Evolutionary conservation across 1,140 invertebrate genomes (phyloP).

Genomic region (Adelges cooleyi): DNA sequence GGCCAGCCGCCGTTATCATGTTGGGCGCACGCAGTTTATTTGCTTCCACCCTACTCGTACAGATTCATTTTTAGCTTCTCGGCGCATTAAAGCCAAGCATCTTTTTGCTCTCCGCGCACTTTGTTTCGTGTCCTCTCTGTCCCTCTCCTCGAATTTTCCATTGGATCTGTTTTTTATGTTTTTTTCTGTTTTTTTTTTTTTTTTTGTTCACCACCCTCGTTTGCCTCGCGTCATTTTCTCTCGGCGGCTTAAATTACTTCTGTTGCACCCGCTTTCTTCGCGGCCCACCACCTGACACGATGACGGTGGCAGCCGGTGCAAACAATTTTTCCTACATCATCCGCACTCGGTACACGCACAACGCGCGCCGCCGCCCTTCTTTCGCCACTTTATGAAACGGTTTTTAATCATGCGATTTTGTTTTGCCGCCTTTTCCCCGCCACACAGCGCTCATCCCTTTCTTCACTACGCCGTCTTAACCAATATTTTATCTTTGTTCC

Average conservation of each 20-base stretch:
- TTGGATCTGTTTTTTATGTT: neutral
- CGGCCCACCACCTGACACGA: constrained; percentile 15
- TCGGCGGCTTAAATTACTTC: constrained; percentile 21
- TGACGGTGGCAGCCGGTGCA: constrained; percentile 3
- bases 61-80: constrained; percentile 27
- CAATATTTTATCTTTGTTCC: constrained; percentile 18
- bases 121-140: neutral
- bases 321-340: constrained; percentile 29
- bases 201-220: neutral
- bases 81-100: constrained; percentile 13
- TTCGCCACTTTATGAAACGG: constrained; percentile 26
- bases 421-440: no score
- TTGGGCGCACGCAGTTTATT: constrained; percentile 25
- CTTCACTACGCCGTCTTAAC: neutral
- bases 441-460: no score
- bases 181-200: neutral
- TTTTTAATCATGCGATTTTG: constrained; percentile 27
- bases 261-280: neutral
- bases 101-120: neutral
- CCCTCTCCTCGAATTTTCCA: neutral
- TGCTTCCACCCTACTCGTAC: constrained; percentile 26
- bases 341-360: constrained; percentile 21
- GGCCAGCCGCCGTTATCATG: constrained; percentile 27
- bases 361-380: constrained; percentile 9
- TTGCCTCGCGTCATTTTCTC: neutral